These are phyloP conservation scores for Mustelus asterias DNA, from an alignment of 2,113 vertebrate species.

Conservation along the genomic window DNA sequence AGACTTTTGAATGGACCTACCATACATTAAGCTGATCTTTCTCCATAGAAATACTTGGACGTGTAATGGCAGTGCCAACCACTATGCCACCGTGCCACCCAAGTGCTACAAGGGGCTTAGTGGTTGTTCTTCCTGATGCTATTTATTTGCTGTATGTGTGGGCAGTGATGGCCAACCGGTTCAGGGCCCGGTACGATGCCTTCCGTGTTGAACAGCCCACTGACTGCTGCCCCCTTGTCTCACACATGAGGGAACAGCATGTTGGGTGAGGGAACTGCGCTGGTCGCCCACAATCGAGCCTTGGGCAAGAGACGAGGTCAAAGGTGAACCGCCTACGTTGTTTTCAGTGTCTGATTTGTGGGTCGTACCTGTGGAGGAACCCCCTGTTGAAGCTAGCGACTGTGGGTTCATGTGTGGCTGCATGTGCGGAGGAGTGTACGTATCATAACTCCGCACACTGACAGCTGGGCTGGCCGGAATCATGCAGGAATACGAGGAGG, in stretches of 20 bases:
- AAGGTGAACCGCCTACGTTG: not conserved
- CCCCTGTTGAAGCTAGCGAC: conserved; percentile 41
- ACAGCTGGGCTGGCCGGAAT: conserved; percentile 42
- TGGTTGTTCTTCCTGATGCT: not conserved
- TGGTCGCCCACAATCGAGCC: not conserved
- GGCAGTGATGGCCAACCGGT: too few species aligned
- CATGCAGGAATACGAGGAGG: conserved; percentile 49
- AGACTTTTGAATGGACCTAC: too few species aligned
- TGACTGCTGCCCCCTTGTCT: not conserved
- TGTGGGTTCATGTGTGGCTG: conserved; percentile 23
- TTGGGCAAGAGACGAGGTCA: not conserved
- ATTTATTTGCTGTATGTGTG: too few species aligned
- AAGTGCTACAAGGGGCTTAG: not conserved
- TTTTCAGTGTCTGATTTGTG: not conserved
- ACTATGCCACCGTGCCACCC: too few species aligned
- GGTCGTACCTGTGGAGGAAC: conserved; percentile 44
- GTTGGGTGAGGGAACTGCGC: not conserved
- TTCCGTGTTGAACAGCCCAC: not conserved
- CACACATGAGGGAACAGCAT: not conserved
- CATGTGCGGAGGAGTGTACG: conserved; percentile 45
- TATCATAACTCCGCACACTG: conserved; percentile 44
- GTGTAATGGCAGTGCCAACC: too few species aligned
- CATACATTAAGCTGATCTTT: not conserved
- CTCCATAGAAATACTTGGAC: too few species aligned
- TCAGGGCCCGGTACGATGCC: too few species aligned